Conservation (phyloP, 2,797 vertebrate genomes). For the Dallia pectoralis region DNA sequence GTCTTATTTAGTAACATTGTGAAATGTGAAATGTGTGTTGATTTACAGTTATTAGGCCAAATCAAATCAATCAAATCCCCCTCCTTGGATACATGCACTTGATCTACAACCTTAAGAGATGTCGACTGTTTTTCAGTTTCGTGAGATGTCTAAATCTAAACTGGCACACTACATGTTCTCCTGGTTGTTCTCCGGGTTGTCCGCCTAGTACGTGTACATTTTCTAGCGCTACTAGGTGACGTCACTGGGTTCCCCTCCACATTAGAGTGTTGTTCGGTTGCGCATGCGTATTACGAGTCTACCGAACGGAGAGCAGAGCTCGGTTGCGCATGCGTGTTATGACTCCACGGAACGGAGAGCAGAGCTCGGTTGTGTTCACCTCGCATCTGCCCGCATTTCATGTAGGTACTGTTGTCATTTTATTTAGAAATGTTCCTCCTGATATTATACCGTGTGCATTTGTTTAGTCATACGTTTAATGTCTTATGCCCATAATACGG, state of each 20-base stretch:
- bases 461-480: neutral
- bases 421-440: neutral
- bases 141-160: too few relatives aligned
- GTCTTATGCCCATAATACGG: neutral
- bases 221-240: neutral
- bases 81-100: too few relatives aligned
- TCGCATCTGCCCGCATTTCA: neutral
- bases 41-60: too few relatives aligned
- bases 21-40: too few relatives aligned
- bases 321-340: conserved; percentile 44
- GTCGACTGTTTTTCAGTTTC: too few relatives aligned
- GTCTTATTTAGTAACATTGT: too few relatives aligned
- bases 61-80: too few relatives aligned
- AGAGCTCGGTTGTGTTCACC: conserved; percentile 5
- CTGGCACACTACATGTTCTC: too few relatives aligned
- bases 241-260: conserved; percentile 52
- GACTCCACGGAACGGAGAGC: neutral
- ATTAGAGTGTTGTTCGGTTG: neutral
- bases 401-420: conserved; percentile 35
- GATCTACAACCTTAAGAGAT: too few relatives aligned
- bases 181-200: too few relatives aligned
- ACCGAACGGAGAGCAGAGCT: neutral
- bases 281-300: conserved; percentile 42
- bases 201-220: too few relatives aligned
- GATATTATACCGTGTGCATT: neutral